Evolutionary conservation across 2,888 invertebrate genomes (phyloP).

Genomic region (Ethmia dodecea): DNA sequence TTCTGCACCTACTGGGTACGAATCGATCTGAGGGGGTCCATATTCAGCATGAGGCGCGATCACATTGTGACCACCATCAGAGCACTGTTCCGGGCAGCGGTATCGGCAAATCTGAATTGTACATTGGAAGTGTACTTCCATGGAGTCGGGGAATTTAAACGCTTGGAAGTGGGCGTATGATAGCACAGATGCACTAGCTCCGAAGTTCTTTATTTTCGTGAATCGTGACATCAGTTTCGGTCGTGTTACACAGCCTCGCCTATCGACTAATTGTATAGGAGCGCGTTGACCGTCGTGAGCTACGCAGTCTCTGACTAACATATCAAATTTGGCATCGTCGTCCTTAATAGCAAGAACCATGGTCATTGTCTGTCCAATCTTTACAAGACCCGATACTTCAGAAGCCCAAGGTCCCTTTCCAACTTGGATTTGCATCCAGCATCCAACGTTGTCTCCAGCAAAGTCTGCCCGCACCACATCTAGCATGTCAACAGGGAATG

Average conservation of each 20-base stretch:
- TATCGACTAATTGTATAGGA: constrained; percentile 95
- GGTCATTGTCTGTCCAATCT: constrained; percentile 97
- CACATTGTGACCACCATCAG: constrained; percentile 77
- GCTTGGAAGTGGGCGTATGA: constrained; percentile 97
- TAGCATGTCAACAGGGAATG: constrained; percentile 96
- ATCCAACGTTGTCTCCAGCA: constrained; percentile 96
- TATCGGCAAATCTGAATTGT: constrained; percentile 96
- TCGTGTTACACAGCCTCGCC: constrained; percentile 93
- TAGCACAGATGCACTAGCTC: constrained; percentile 93
- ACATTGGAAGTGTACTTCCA: constrained; percentile 97
- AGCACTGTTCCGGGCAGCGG: constrained; percentile 95
- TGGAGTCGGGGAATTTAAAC: constrained; percentile 96
- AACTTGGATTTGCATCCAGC: constrained; percentile 98
- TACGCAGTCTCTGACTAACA: constrained; percentile 95
- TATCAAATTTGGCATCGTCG: constrained; percentile 96
- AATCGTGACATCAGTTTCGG: constrained; percentile 96
- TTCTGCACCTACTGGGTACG: constrained; percentile 78
- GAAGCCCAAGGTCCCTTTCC: constrained; percentile 97
- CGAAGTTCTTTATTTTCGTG: constrained; percentile 96
- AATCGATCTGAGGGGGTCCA: constrained; percentile 81
- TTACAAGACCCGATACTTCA: constrained; percentile 94
- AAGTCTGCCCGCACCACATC: constrained; percentile 97
- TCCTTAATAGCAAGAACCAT: constrained; percentile 97
- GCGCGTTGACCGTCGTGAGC: constrained; percentile 96
- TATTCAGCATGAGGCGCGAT: constrained; percentile 80